Evolutionary conservation across 2,797 vertebrate species (phyloP).

Genomic region (Oreonectes daqikongensis): DNA sequence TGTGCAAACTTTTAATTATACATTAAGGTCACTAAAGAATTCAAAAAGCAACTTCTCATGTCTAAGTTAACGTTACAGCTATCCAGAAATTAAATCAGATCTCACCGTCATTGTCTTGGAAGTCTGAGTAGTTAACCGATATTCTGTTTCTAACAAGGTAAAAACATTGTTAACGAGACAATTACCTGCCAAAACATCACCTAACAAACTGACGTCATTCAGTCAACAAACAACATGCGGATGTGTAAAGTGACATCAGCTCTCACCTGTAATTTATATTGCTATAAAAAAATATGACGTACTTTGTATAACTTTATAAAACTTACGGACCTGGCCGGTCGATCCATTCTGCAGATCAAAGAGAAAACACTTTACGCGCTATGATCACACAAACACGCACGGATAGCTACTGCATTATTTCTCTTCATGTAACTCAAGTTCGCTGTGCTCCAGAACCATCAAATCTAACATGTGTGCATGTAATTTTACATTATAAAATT

Average conservation of each 20-base stretch:
- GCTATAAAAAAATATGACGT: not conserved
- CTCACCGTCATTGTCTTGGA: conserved; percentile 79
- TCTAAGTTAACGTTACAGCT: no score
- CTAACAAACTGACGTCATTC: no score
- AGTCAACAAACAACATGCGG: conserved; percentile 32
- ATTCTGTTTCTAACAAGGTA: conserved; percentile 79
- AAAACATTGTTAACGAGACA: not conserved
- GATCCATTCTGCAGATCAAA: conserved; percentile 65
- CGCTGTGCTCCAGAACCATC: not conserved
- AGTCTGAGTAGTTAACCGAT: conserved; percentile 81
- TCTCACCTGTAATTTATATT: no score
- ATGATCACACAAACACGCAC: not conserved
- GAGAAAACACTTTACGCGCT: no score
- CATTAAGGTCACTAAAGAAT: not conserved
- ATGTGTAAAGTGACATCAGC: not conserved
- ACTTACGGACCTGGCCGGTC: conserved; percentile 71
- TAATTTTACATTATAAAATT: not conserved
- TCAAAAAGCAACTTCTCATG: no score
- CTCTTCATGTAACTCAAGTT: no score
- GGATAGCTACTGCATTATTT: not conserved
- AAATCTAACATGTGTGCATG: not conserved
- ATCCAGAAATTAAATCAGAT: not conserved
- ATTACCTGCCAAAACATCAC: no score
- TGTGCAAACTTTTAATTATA: not conserved
- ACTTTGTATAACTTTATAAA: not conserved